Evolutionary conservation across 2,113 vertebrate genomes (phyloP).

Genomic region (Grallaria varia): DNA sequence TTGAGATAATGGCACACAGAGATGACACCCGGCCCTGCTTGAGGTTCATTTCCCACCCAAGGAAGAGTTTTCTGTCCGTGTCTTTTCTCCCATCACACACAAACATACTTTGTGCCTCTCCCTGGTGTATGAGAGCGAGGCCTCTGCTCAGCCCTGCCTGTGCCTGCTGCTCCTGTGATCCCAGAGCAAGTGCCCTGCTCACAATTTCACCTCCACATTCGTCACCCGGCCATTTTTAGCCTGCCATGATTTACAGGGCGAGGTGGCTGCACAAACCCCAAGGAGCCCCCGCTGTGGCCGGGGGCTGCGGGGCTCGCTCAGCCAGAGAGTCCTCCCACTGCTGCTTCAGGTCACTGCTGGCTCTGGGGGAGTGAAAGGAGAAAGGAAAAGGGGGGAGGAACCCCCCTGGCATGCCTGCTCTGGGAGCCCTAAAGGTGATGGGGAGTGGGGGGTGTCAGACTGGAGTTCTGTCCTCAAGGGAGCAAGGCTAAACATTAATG

Average conservation of each 20-base stretch:
- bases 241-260: neutral
- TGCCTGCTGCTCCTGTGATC: neutral
- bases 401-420: neutral
- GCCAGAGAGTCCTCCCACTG: neutral
- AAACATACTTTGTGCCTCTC: neutral
- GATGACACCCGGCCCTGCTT: neutral
- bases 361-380: neutral
- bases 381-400: neutral
- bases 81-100: rapidly evolving
- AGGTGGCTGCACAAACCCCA: neutral
- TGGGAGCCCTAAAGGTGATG: neutral
- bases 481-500: neutral
- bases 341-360: neutral
- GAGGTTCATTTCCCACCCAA: neutral
- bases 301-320: neutral
- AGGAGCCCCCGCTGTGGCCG: rapidly evolving
- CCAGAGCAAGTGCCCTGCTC: neutral
- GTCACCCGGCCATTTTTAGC: slow-evolving; percentile 32
- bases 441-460: neutral
- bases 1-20: neutral
- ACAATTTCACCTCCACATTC: neutral
- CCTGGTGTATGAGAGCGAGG: rapidly evolving
- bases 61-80: neutral
- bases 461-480: neutral
- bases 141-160: neutral